These are phyloP conservation scores for Cephus cinctus DNA, from an alignment of 1,140 invertebrate species.

Conservation along the genomic window DNA sequence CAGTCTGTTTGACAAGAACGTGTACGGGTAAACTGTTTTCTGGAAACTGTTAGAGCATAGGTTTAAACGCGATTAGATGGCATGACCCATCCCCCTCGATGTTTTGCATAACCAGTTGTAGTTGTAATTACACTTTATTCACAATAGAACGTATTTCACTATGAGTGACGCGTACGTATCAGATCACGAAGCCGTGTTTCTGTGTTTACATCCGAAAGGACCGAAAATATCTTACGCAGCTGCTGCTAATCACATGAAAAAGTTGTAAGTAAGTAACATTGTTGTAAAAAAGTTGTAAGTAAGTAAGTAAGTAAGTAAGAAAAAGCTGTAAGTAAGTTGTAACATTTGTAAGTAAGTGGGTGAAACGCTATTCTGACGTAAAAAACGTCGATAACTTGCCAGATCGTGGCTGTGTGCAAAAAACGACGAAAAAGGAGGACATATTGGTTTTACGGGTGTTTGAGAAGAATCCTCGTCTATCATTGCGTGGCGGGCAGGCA, in stretches of 20 bases:
- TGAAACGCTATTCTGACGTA: constrained; percentile 15
- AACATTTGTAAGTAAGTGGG: constrained; percentile 18
- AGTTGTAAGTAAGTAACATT: no score
- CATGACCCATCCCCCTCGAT: no score
- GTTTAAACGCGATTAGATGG: no score
- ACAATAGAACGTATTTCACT: no score
- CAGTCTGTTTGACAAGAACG: no score
- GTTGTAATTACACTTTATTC: no score
- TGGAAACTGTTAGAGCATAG: no score
- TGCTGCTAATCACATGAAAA: constrained; percentile 21
- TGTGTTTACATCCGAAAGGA: constrained; percentile 19
- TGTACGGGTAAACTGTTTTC: no score
- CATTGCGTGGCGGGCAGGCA: constrained; percentile 12
- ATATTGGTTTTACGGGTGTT: constrained; percentile 11
- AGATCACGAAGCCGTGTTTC: constrained; percentile 21
- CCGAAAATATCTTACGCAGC: constrained; percentile 17
- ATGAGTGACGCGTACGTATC: constrained; percentile 19
- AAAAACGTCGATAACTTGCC: constrained; percentile 16
- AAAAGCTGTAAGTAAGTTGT: no score
- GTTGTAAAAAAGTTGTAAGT: no score
- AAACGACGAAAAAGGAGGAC: constrained; percentile 11
- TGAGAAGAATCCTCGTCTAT: constrained; percentile 13
- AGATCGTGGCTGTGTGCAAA: constrained; percentile 3
- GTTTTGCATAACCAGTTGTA: no score
- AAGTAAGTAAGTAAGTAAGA: no score